phyloP scores from a whole-genome alignment of 2,888 invertebrate species.

The Xylota segnis region DNA sequence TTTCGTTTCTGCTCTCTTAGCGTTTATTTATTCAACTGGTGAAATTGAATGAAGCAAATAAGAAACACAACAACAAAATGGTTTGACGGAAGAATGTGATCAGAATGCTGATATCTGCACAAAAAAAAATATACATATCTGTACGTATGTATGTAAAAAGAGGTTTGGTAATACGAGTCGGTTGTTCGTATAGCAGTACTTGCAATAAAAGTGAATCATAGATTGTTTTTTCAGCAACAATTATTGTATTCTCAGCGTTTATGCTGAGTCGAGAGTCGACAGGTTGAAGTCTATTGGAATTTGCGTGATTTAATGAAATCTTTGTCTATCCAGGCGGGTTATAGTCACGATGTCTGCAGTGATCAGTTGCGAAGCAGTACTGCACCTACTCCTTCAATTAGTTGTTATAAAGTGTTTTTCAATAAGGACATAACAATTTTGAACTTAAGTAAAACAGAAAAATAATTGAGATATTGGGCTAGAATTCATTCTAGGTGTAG shows the following conservation, averaged over 20 bases:
- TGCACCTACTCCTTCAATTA: no score
- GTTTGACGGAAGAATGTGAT: slow-evolving; percentile 60
- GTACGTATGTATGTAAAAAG: neutral
- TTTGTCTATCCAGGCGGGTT: no score
- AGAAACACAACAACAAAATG: slow-evolving; percentile 37
- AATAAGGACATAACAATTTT: no score
- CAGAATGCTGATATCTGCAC: slow-evolving; percentile 69
- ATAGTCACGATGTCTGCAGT: no score
- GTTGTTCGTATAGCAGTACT: slow-evolving; percentile 29
- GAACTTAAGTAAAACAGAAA: no score
- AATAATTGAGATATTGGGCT: no score
- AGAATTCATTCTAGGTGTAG: no score
- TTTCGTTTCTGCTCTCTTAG: slow-evolving; percentile 22
- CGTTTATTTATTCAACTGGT: slow-evolving; percentile 70
- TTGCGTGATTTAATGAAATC: no score
- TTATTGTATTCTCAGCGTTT: neutral
- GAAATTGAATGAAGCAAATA: slow-evolving; percentile 59
- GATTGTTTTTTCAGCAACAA: neutral
- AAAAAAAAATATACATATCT: slow-evolving; percentile 15
- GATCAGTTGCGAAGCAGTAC: no score
- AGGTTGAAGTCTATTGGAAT: neutral
- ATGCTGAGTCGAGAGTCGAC: neutral
- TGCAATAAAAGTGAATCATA: slow-evolving; percentile 40
- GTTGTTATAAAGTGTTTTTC: no score
- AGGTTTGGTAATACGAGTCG: slow-evolving; percentile 47